phyloP scores from a whole-genome alignment of 2,113 vertebrate genomes.

The western clawed frog (Xenopus tropicalis) region UCB_Xtro_10.0 CM004444.2:3195501-3196000 shows the following conservation, averaged over 20 bases:
- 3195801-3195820: conserved; percentile 76
- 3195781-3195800: conserved; percentile 67
- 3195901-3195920: conserved; percentile 71
- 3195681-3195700: conserved; percentile 64
- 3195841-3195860: conserved; percentile 76
- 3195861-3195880: conserved; percentile 70
- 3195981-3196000: conserved; percentile 91
- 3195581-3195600: conserved; percentile 47
- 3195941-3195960: conserved; percentile 79
- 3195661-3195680: conserved; percentile 60
- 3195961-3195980: conserved; percentile 85
- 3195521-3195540: conserved; percentile 46
- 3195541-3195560: conserved; percentile 48
- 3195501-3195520: conserved; percentile 59
- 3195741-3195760: conserved; percentile 70
- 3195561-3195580: conserved; percentile 45
- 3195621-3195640: conserved; percentile 31
- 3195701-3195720: conserved; percentile 64
- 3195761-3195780: conserved; percentile 73
- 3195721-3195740: conserved; percentile 61
- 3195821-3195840: conserved; percentile 77
- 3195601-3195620: conserved; percentile 37
- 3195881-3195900: conserved; percentile 68
- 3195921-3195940: conserved; percentile 90
- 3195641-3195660: conserved; percentile 33